Percentiles rank a stretch among this genome's conserved stretches.
These are phyloP conservation scores for Neodiprion lecontei DNA, from an alignment of 1,140 invertebrate genomes.

Conservation along the genomic window DNA sequence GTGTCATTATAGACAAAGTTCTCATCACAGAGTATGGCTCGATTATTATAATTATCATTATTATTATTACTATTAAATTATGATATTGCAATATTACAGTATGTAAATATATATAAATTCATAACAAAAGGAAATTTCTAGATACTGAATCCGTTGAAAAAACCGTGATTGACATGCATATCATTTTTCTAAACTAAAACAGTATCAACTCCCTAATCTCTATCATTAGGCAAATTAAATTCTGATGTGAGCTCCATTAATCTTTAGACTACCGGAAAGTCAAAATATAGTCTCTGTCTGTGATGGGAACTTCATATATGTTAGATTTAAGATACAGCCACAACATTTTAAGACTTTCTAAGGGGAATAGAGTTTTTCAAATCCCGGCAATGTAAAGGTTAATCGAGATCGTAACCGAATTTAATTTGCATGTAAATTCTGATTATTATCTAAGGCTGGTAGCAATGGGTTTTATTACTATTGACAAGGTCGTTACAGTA, in stretches of 20 bases:
- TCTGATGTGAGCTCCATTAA: too few relatives aligned
- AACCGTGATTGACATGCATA: not conserved
- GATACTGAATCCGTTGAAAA: not conserved
- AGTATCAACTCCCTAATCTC: not conserved
- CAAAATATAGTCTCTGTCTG: too few relatives aligned
- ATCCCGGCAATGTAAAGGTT: too few relatives aligned
- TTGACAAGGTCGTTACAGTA: not conserved
- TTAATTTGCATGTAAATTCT: not conserved
- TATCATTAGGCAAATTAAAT: too few relatives aligned
- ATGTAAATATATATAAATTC: not conserved
- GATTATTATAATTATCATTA: not conserved
- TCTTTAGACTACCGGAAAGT: too few relatives aligned
- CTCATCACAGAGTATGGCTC: not conserved
- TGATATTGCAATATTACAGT: not conserved
- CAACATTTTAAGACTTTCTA: too few relatives aligned
- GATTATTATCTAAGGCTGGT: not conserved
- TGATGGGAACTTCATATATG: too few relatives aligned
- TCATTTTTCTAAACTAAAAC: not conserved
- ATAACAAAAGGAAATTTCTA: not conserved
- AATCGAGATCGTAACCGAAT: not conserved
- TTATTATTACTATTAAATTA: not conserved
- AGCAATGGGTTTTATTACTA: constrained; percentile 1
- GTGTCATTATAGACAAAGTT: not conserved
- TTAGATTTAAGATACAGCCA: too few relatives aligned
- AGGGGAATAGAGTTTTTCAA: too few relatives aligned